Base-by-base conservation (phyloP, 2,797 vertebrate species). In the Knipowitschia caucasica region DNA sequence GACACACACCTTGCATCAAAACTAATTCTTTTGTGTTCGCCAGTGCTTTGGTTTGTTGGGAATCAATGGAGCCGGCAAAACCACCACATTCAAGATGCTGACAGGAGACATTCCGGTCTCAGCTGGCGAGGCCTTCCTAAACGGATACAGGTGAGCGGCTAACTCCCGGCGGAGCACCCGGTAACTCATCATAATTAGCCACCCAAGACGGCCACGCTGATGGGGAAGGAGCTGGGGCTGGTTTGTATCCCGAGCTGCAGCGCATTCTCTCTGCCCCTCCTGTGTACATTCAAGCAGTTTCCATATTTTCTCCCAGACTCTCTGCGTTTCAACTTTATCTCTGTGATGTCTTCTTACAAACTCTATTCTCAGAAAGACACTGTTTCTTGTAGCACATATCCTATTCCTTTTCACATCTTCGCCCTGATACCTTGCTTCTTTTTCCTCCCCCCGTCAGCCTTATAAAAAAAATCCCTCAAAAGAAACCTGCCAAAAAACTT, bases 21-120 rank as follows among this genome's bases (percentile, higher is more conserved):
- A 21, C 6, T 1, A 33, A 49, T 50, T 56, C 54, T 20, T 26
- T 53, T 69, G 64, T 75, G 33, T 66, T 67, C 71, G 38, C 17
- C 56, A 99, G 97, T 99, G 97, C 70, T 99, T 99, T 56, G 97
- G 97, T 25, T 92, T 99, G 50, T 86, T 99, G 65, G 97, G 97
- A 63, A 96, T 99, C 75, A 99, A 99, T 21, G 97, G 97, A 27
- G 96, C 96, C 29, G 96, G 97, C 35, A 99, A 99, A 85, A 96
- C 97, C 40, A 98, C 97, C 50, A 99, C 94, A 15, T 99, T 99
- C 82, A 98, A 98, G 89, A 99, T 99, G 96, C 81, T 99, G 83
- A 99, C 97, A 34, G 96, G 97, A 75, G 97, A 99, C 78, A 96
- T 95, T 50, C 88, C 91, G 29, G 92, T 95, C 69, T 95, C 95